Evolutionary conservation across 2,797 vertebrate genomes (phyloP), one percentile per base, ranked within the genome.

Genomic region (Nothura maculosa): DNA sequence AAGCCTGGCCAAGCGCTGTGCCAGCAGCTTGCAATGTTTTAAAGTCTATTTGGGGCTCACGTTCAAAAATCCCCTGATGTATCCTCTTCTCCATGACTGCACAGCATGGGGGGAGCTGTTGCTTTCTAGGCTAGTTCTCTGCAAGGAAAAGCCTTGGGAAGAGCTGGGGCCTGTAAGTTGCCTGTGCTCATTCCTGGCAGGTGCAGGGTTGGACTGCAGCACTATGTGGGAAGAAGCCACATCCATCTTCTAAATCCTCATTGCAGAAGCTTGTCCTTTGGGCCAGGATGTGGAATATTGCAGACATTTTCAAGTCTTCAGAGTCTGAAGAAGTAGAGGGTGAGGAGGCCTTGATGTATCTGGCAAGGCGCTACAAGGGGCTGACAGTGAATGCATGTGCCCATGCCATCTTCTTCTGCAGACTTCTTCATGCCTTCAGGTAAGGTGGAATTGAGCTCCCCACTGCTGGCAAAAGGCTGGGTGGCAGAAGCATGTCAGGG

Each of bases 401-500:
- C 62, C 98, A 98, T 30, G 98, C 98, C 15, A 34, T 91, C 52
- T 98, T 98, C 95, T 88, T 98, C 80, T 98, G 97, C 91, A 96
- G 97, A 61, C 80, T 98, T 14, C 60, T 96, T 18, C 45, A 45
- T 12, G 84, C 87, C 10, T n/a, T 98, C 66, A 98, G 97, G 98
- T 98, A 97, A 83, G 84, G 19, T 19, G 20, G 38, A n/a, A 50
- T 16, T 1, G 2, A 54, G 21, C 15, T 43, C 27, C 47, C 27
- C 28, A 5, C 15, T 27, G 24, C 13, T 3, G 18, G 54, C 55
- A n/a, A 50, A 67, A 55, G 7, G 8, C 45, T 66, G 54, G 52
- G 34, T 25, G 48, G n/a, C 15, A 9, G 7, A 32, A 32, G 32
- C 48, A 40, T 12, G 10, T 9, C 30, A 15, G 34, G 30, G 58